Percentiles rank a stretch among this genome's conserved stretches.
phyloP scores from a whole-genome alignment of 2,888 invertebrate genomes.

The Drosophila pullipes region DNA sequence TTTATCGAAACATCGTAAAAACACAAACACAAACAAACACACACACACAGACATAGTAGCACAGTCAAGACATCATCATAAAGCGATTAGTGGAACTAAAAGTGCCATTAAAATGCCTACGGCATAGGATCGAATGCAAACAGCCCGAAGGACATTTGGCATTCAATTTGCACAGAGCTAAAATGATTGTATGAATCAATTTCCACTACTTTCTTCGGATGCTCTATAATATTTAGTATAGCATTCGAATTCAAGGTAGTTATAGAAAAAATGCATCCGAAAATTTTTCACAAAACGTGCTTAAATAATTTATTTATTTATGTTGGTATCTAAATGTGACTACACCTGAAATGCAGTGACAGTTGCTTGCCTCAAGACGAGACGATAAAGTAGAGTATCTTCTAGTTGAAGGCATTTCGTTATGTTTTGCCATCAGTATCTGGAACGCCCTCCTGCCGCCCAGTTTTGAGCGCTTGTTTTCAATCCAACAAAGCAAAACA shows the following conservation, averaged over 20 bases:
- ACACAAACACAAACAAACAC: slow-evolving; percentile 15
- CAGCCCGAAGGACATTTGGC: slow-evolving; percentile 41
- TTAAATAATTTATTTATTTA: not conserved
- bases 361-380: too few species aligned
- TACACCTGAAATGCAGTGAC: too few species aligned
- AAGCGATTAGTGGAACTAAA: slow-evolving; percentile 77
- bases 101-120: slow-evolving; percentile 75
- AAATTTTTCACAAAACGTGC: not conserved
- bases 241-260: not conserved
- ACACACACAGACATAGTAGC: slow-evolving; percentile 6
- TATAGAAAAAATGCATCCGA: not conserved
- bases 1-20: slow-evolving; percentile 13
- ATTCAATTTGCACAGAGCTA: slow-evolving; percentile 16
- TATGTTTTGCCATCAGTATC: not conserved
- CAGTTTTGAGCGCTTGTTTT: slow-evolving; percentile 43
- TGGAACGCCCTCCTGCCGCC: slow-evolving; percentile 12
- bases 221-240: not conserved
- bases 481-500: slow-evolving; percentile 36
- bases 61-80: slow-evolving; percentile 71
- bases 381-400: slow-evolving; percentile 22
- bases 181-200: slow-evolving; percentile 39
- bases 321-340: not conserved
- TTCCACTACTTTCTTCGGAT: slow-evolving; percentile 28
- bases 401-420: not conserved
- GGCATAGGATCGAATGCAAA: slow-evolving; percentile 33